These are phyloP conservation scores for Labeo rohita DNA, from an alignment of 2,113 vertebrate species.

Conservation along the genomic window DNA sequence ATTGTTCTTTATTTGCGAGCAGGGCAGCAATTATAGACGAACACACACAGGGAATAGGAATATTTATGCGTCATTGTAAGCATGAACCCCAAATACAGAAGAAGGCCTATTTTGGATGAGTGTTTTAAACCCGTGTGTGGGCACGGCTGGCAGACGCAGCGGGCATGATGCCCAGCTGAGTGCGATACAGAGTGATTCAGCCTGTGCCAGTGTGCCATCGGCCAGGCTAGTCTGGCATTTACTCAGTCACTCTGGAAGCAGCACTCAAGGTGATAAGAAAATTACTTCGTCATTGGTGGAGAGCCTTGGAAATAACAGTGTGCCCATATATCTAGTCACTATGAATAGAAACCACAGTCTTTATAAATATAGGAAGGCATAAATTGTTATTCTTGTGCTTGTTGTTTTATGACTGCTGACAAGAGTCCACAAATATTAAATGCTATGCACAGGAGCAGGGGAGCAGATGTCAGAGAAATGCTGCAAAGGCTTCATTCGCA, in stretches of 20 bases:
- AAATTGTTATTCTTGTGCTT: background rate
- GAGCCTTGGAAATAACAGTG: background rate
- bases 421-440: background rate
- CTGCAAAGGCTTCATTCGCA: background rate
- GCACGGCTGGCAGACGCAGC: background rate
- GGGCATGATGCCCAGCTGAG: conserved; percentile 12
- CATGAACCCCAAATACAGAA: background rate
- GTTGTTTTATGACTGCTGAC: background rate
- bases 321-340: background rate
- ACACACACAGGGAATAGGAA: background rate
- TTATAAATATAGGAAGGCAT: background rate
- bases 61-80: background rate
- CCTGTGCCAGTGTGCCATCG: conserved; percentile 24
- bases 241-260: background rate
- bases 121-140: conserved; percentile 11
- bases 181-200: background rate
- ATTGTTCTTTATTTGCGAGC: background rate
- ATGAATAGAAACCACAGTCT: background rate
- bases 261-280: conserved; percentile 30
- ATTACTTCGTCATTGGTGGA: background rate
- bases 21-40: background rate
- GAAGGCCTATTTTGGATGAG: conserved; percentile 3
- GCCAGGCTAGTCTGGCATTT: conserved; percentile 2
- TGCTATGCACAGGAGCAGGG: too few relatives aligned
- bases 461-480: background rate